Evolutionary conservation across 2,113 vertebrate genomes (phyloP), one percentile per base, ranked within the genome.

Genomic region (Sakesphorus luctuosus): DNA sequence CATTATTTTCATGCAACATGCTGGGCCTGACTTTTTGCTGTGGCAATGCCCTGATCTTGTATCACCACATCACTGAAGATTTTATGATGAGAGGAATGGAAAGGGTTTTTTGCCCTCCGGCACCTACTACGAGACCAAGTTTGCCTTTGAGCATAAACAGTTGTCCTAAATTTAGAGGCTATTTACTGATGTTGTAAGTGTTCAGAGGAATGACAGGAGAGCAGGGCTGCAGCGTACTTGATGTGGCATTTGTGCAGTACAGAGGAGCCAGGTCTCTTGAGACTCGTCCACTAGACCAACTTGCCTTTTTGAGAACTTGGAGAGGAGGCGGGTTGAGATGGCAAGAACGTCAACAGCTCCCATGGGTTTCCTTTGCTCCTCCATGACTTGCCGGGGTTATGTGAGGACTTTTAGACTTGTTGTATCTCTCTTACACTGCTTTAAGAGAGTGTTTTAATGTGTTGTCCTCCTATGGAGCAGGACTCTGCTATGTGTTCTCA

Each of bases 41-140:
- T 44, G 56, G 25, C 43, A 2, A 1, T 76, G 10, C 40, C 78
- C 20, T 71, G 29, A 53, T 46, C 50, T 95, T 0, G 0, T 46
- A 16, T 47, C 36, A 53, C 40, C 2, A 1, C 23, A 28, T 74
- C 36, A 35, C 44, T 75, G 33, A 68, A 61, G 56, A 46, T 72
- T 75, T 90, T 81, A 17, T 61, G 40, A 24, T 33, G 33, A 72
- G 13, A 43, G 5, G 5, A 8, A 20, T 38, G 20, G n/a, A 58
- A 80, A 52, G 36, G 16, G 10, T 18, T 82, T 80, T 75, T 58
- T 20, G 25, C 62, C 47, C 56, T 76, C 23, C 86, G 58, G 31
- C 53, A 78, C 29, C 58, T 69, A 5, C 1, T 2, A 28, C 72
- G 61, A 63, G 56, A 40, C 43, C 53, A 47, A 53, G 10, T 66